Conservation (phyloP, 2,888 invertebrate genomes). For the Platycnemis pennipes region DNA sequence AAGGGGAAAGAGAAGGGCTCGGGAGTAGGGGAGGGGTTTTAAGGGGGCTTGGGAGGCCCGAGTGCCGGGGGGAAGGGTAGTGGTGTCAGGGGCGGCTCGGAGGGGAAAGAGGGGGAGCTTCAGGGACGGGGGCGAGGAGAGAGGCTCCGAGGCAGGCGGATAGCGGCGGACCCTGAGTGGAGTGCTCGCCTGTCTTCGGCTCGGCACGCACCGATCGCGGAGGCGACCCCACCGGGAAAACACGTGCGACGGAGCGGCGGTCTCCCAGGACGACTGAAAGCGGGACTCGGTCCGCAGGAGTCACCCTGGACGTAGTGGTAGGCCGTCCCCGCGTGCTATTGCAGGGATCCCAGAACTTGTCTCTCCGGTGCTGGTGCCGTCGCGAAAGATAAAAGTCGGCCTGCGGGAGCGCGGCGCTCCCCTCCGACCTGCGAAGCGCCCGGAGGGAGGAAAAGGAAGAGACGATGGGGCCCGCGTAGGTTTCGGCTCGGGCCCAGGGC, state of each 20-base stretch:
- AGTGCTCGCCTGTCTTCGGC: conserved; percentile 44
- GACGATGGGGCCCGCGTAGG: neutral
- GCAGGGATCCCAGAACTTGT: neutral
- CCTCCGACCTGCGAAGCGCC: neutral
- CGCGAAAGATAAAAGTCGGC: neutral
- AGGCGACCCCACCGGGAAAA: conserved; percentile 4
- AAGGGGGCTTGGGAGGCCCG: neutral
- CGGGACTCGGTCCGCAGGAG: no score
- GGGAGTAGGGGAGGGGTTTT: neutral
- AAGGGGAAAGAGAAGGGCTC: neutral
- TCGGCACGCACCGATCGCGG: conserved; percentile 31
- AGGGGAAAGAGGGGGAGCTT: neutral
- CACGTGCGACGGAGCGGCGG: conserved; percentile 37
- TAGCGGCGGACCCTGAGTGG: conserved; percentile 17
- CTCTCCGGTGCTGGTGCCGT: neutral
- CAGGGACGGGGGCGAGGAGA: neutral
- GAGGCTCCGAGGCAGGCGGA: conserved; percentile 47
- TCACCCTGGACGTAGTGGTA: no score
- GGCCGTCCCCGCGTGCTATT: no score
- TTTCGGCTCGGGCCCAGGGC: neutral
- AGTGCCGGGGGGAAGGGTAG: neutral
- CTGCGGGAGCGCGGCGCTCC: neutral
- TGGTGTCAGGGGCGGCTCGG: neutral
- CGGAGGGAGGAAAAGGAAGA: conserved; percentile 4
- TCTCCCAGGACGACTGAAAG: neutral